These are phyloP conservation scores for Gymnosoma rotundatum DNA, from an alignment of 2,888 invertebrate genomes.

Conservation along the genomic window DNA sequence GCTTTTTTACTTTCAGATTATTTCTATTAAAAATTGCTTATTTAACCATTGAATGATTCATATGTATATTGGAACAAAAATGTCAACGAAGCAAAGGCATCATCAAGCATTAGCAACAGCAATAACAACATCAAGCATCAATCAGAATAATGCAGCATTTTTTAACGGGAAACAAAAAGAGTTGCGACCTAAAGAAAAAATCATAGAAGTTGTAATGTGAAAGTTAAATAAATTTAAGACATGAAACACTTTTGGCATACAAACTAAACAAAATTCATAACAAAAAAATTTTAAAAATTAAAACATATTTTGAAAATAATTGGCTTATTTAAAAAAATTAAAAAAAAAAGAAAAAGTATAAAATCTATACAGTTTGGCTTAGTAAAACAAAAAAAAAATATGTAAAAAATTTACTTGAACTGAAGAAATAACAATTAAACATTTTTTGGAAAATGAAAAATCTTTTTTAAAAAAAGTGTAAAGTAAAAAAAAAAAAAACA, in stretches of 20 bases:
- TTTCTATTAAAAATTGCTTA: conserved; percentile 17
- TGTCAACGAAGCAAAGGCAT: conserved; percentile 48
- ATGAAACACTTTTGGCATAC: conserved; percentile 74
- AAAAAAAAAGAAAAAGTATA: conserved; percentile 31
- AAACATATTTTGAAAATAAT: conserved; percentile 65
- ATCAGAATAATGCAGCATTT: conserved; percentile 52
- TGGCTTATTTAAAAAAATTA: conserved; percentile 59
- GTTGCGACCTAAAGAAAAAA: conserved; percentile 44
- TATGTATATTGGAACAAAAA: conserved; percentile 30
- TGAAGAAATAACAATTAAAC: conserved; percentile 13
- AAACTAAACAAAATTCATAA: conserved; percentile 70
- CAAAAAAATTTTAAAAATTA: conserved; percentile 60
- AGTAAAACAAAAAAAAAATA: conserved; percentile 11
- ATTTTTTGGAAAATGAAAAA: conserved; percentile 60
- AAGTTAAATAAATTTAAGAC: conserved; percentile 61
- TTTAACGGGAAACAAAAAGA: conserved; percentile 43
- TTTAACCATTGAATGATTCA: conserved; percentile 5
- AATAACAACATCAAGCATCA: conserved; percentile 40
- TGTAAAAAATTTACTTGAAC: neutral
- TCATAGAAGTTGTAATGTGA: conserved; percentile 68
- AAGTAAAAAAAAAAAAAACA: conserved; percentile 47
- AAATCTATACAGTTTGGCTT: conserved; percentile 22
- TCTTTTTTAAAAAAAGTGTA: conserved; percentile 46
- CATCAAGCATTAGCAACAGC: conserved; percentile 28
- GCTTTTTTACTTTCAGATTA: conserved; percentile 20